A percentile compares a stretch with the other conserved stretches of the same genome.
Evolutionary conservation across 1,140 invertebrate genomes (phyloP).

Genomic region (Caligus rogercresseyi): DNA sequence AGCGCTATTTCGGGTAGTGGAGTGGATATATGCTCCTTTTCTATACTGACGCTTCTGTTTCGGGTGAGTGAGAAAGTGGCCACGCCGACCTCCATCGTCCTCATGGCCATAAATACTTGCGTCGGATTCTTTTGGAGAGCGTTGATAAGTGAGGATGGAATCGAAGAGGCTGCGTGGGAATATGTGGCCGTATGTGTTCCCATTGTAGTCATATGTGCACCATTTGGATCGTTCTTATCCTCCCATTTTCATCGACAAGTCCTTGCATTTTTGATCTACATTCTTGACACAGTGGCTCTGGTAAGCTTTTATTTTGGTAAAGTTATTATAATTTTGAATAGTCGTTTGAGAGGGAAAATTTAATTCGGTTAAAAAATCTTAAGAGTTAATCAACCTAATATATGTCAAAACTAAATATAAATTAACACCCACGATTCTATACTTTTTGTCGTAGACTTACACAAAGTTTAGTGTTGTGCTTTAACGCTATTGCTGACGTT

Average conservation of each 20-base stretch:
- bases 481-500: too few relatives aligned
- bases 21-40: constrained; percentile 6
- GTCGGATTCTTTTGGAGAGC: constrained; percentile 15
- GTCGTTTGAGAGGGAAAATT: not conserved
- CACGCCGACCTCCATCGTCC: constrained; percentile 9
- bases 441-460: not conserved
- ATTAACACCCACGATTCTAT: not conserved
- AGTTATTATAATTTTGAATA: not conserved
- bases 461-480: not conserved
- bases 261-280: constrained; percentile 8
- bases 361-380: not conserved
- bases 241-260: constrained; percentile 17
- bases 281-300: constrained; percentile 10
- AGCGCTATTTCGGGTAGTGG: constrained; percentile 1
- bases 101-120: constrained; percentile 19
- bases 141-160: constrained; percentile 5
- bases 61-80: constrained; percentile 18
- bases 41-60: constrained; percentile 6
- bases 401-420: not conserved
- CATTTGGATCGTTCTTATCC: constrained; percentile 11
- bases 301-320: not conserved
- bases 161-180: constrained; percentile 10
- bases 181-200: constrained; percentile 12
- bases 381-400: not conserved
- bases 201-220: constrained; percentile 6